These are phyloP conservation scores for Falco biarmicus DNA, from an alignment of 2,797 vertebrate species.

Conservation along the genomic window DNA sequence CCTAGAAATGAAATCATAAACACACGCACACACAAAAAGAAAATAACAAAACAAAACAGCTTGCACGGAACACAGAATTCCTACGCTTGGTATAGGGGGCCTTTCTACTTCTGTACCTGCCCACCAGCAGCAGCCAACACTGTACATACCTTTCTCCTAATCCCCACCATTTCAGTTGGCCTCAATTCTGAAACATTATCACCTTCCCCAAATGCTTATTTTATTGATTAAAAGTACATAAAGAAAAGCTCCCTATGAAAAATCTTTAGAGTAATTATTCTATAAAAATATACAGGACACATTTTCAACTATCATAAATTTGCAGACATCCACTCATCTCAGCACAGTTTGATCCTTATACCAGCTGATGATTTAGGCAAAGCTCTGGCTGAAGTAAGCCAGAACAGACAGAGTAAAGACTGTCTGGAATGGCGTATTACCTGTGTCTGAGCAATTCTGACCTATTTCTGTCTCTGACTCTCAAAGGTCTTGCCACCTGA, in stretches of 20 bases:
- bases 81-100: not conserved
- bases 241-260: not conserved
- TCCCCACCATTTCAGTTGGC: not conserved
- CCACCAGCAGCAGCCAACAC: not conserved
- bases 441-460: not conserved
- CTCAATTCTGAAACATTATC: not conserved
- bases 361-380: not conserved
- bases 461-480: not conserved
- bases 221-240: not conserved
- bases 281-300: not conserved
- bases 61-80: not conserved
- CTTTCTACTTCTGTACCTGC: not conserved
- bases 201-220: not conserved
- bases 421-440: not conserved
- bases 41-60: not conserved
- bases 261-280: not conserved
- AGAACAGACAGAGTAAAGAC: not conserved
- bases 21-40: not conserved
- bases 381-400: not conserved
- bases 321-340: not conserved
- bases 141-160: not conserved
- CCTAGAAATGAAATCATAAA: constrained; percentile 76
- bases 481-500: not conserved
- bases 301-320: not conserved
- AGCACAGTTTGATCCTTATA: not conserved